Conservation (phyloP, 2,797 vertebrate genomes). For the Eleutherodactylus coqui region DNA sequence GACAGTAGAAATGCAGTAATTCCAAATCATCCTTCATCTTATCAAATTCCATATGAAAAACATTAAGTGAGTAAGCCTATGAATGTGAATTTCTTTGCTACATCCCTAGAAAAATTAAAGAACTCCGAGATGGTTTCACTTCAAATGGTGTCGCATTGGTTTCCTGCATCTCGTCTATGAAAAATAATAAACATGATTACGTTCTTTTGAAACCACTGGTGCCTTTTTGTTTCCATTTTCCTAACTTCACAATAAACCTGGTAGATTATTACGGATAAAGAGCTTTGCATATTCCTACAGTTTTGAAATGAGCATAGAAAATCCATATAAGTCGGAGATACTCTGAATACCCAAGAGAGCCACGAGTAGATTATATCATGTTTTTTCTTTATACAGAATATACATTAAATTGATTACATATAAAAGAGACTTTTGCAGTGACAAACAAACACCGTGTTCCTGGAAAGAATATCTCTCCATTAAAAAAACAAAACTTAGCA, state of each 20-base stretch:
- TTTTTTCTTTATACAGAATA: constrained; percentile 33
- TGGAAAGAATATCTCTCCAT: neutral
- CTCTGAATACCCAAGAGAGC: neutral
- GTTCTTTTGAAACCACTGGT: constrained; percentile 41
- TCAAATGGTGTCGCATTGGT: neutral
- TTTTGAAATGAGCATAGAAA: constrained; percentile 44
- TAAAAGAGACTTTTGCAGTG: constrained; percentile 3
- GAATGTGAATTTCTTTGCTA: neutral
- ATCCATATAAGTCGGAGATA: constrained; percentile 35
- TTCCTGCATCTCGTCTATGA: constrained; percentile 10
- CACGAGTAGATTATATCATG: constrained; percentile 25
- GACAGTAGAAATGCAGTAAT: neutral
- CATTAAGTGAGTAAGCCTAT: constrained; percentile 3
- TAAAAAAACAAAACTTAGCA: neutral
- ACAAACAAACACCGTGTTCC: neutral
- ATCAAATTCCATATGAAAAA: constrained; percentile 5
- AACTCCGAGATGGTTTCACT: constrained; percentile 2
- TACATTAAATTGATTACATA: constrained; percentile 42
- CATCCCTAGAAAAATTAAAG: neutral
- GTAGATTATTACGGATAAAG: constrained; percentile 59
- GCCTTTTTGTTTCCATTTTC: constrained; percentile 56
- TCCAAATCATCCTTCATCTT: neutral
- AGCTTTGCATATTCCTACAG: constrained; percentile 55
- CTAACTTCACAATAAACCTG: constrained; percentile 54
- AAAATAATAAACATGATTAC: constrained; percentile 59